Base-by-base conservation (phyloP, 2,113 vertebrate species). In the Perca schrenkii region DNA sequence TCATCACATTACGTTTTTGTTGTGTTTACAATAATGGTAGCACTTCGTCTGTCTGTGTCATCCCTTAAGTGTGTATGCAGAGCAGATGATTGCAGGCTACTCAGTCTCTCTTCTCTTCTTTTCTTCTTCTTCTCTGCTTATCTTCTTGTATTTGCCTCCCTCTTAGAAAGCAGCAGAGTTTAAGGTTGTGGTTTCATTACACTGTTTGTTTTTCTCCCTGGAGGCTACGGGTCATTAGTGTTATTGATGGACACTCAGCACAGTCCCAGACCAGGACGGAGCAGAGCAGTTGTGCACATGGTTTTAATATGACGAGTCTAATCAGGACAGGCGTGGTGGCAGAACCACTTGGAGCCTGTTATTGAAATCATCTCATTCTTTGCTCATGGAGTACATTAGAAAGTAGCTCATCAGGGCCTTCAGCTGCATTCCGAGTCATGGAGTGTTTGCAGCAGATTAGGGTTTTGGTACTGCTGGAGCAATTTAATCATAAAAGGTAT, bases 171-270 rank as follows among this genome's bases (percentile, higher is more conserved):
- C 75, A 90, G 64, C 43, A 63, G 68, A 77, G 67, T 69, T 91
- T 86, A 82, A 85, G 69, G 34, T 69, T 83, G 85, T 17, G 83
- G 81, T 91, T 91, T 89, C 77, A 87, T 88, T 91, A 60, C 71
- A 50, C 72, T 80, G 86, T 92, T 89, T 91, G 80, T 91, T 91
- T 89, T 89, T 79, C 87, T 87, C 89, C 89, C 86, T 77, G 66
- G 85, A 89, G 88, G 90, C 82, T 84, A 83, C 16, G 87, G 87
- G 77, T 91, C 89, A 93, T 94, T 94, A 92, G 80, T 74, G 91
- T 94, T 94, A 95, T 94, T 93, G 91, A 95, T 94, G 92, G 90
- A 87, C 86, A 79, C 85, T 87, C 79, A 68, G 82, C 68, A 25
- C 71, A 82, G 88, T 79, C 79, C 56, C 65, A 22, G 70, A 80